These are phyloP conservation scores for Reticulitermes speratus DNA, from an alignment of 1,140 invertebrate genomes.

Conservation along the genomic window DNA sequence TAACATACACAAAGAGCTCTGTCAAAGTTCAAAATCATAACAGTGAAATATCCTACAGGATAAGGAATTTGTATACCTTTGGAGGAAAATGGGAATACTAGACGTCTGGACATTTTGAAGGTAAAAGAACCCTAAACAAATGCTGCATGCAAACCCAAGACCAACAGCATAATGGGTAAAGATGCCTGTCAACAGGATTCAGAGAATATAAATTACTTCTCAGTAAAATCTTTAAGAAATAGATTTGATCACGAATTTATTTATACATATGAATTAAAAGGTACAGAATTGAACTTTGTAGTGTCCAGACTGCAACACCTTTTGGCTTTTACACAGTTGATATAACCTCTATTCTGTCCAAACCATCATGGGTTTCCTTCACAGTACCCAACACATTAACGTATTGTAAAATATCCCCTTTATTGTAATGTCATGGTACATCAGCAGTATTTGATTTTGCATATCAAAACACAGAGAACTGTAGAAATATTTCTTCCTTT, in stretches of 20 bases:
- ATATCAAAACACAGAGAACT: conserved; percentile 3
- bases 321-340: conserved; percentile 23
- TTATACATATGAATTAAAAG: conserved; percentile 37
- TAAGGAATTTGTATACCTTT: no score
- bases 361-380: neutral
- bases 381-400: conserved; percentile 21
- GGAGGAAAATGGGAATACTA: no score
- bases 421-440: conserved; percentile 21
- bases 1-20: no score
- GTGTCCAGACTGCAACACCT: conserved; percentile 21
- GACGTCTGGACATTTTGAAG: no score
- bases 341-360: conserved; percentile 20
- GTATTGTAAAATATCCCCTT: conserved; percentile 21
- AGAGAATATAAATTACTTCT: neutral
- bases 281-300: conserved; percentile 34
- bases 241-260: conserved; percentile 37
- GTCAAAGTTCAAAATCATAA: no score
- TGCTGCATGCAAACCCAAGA: no score
- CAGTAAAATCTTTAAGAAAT: neutral
- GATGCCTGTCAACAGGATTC: neutral
- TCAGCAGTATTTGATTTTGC: neutral
- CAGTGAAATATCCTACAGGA: no score
- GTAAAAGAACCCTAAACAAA: no score
- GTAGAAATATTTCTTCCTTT: conserved; percentile 23
- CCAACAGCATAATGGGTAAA: neutral